Percentiles rank a stretch among this genome's conserved stretches.
These are phyloP conservation scores for Melanchra persicariae DNA, from an alignment of 2,888 invertebrate genomes.

Conservation along the genomic window DNA sequence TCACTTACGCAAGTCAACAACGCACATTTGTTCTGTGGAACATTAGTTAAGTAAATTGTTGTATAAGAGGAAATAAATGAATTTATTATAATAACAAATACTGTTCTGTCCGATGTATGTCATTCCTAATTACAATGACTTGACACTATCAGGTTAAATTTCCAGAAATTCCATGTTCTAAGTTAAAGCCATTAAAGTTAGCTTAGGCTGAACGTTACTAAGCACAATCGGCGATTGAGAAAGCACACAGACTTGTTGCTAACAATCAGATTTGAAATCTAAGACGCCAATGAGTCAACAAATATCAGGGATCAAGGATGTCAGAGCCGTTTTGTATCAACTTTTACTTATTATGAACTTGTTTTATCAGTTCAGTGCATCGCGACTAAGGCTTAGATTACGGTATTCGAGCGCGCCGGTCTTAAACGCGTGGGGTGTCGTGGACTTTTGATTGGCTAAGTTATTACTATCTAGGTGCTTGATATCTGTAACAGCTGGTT, in stretches of 20 bases:
- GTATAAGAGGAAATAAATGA: slow-evolving; percentile 44
- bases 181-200: slow-evolving; percentile 33
- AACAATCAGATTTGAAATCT: slow-evolving; percentile 58
- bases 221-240: slow-evolving; percentile 46
- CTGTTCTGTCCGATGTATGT: slow-evolving; percentile 27
- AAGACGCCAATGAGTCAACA: slow-evolving; percentile 59
- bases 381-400: slow-evolving; percentile 25
- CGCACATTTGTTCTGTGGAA: slow-evolving; percentile 30
- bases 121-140: slow-evolving; percentile 50
- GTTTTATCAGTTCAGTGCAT: slow-evolving; percentile 47
- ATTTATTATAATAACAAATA: slow-evolving; percentile 32
- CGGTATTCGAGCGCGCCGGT: slow-evolving; percentile 1
- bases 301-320: slow-evolving; percentile 62
- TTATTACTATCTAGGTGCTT: slow-evolving; percentile 24
- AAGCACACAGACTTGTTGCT: slow-evolving; percentile 46
- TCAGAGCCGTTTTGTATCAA: slow-evolving; percentile 52
- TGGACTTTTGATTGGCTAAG: slow-evolving; percentile 23
- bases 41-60: slow-evolving; percentile 34
- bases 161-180: slow-evolving; percentile 22
- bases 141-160: slow-evolving; percentile 20
- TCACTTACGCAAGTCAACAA: slow-evolving; percentile 25
- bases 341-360: slow-evolving; percentile 53
- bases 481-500: slow-evolving; percentile 23
- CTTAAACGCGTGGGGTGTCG: slow-evolving; percentile 40
- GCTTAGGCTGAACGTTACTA: slow-evolving; percentile 4